Percentiles rank a stretch among this genome's conserved stretches.
Evolutionary conservation across 1,140 invertebrate species (phyloP).

Genomic region (Campodea augens): DNA sequence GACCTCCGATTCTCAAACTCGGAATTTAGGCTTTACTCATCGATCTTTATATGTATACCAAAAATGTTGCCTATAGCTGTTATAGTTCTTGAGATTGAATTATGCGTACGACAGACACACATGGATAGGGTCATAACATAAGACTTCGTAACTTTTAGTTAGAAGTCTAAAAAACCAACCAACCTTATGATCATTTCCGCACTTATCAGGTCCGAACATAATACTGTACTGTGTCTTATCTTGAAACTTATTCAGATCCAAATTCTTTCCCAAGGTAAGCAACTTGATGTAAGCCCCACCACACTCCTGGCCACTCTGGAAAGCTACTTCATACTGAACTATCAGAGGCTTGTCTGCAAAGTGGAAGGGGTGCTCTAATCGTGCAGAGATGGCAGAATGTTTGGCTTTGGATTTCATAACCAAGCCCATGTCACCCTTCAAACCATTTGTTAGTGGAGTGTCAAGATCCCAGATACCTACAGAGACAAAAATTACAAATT

Average conservation of each 20-base stretch:
- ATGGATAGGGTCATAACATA: too few species aligned
- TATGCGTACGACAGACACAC: too few species aligned
- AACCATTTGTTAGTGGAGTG: conserved; percentile 45
- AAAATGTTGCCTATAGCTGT: too few species aligned
- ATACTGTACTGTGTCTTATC: conserved; percentile 95
- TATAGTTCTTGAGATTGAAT: too few species aligned
- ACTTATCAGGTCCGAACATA: conserved; percentile 99
- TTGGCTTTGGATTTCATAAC: conserved; percentile 88
- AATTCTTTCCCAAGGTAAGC: conserved; percentile 39
- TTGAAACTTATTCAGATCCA: conserved; percentile 64
- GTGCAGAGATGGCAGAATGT: conserved; percentile 83
- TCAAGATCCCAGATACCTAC: conserved; percentile 56
- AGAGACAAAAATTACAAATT: conserved; percentile 12
- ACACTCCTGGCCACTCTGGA: conserved; percentile 93
- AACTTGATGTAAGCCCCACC: conserved; percentile 96
- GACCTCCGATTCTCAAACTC: too few species aligned
- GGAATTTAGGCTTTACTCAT: too few species aligned
- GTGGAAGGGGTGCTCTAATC: conserved; percentile 58
- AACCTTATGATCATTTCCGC: conserved; percentile 82
- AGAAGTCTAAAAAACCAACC: too few species aligned
- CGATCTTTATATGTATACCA: too few species aligned
- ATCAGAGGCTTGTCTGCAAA: conserved; percentile 76
- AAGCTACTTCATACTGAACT: conserved; percentile 80
- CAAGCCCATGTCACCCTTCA: conserved; percentile 69
- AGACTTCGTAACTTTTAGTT: too few species aligned